Conservation (phyloP, 2,797 vertebrate species). For the Silurus aristotelis region DNA sequence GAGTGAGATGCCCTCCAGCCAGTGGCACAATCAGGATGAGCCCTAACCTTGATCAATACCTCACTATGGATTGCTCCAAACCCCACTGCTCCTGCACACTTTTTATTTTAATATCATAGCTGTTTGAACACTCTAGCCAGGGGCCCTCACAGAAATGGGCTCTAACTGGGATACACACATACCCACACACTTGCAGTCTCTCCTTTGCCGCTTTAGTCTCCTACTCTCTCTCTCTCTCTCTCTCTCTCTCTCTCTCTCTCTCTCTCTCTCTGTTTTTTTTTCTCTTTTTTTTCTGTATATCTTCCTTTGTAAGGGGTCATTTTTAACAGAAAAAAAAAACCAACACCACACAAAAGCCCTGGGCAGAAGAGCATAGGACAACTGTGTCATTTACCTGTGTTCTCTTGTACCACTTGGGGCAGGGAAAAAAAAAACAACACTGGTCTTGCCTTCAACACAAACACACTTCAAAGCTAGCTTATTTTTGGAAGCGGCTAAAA, state of each 20-base stretch:
- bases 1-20: constrained; percentile 65
- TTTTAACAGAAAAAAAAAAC: constrained; percentile 57
- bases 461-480: constrained; percentile 56
- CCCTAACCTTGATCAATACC: constrained; percentile 84
- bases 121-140: constrained; percentile 79
- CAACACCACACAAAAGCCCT: constrained; percentile 63
- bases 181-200: constrained; percentile 49
- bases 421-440: constrained; percentile 17
- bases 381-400: constrained; percentile 77
- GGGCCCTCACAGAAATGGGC: constrained; percentile 64
- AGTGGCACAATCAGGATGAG: constrained; percentile 61
- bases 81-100: constrained; percentile 68
- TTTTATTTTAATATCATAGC: constrained; percentile 79
- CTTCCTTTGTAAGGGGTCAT: constrained; percentile 62
- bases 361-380: constrained; percentile 71
- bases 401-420: constrained; percentile 28
- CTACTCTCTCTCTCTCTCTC: constrained; percentile 36
- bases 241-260: constrained; percentile 23
- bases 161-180: constrained; percentile 54
- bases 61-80: constrained; percentile 75
- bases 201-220: constrained; percentile 19
- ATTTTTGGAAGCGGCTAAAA: constrained; percentile 49
- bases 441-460: constrained; percentile 43
- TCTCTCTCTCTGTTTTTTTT: not conserved
- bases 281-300: constrained; percentile 10